phyloP scores from a whole-genome alignment of 2,888 invertebrate species.

The Aquatica leii region DNA sequence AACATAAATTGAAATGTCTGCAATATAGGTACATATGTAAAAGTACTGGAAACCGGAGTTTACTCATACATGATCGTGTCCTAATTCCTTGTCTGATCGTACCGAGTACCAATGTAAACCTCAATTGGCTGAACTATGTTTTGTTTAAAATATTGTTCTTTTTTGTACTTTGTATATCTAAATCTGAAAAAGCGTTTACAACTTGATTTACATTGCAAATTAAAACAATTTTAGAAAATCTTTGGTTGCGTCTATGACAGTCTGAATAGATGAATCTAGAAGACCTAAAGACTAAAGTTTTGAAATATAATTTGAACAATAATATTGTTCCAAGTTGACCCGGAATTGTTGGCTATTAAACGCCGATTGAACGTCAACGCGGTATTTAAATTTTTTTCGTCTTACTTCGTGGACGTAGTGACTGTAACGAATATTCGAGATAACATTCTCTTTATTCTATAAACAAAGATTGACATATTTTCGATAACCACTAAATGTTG shows the following conservation, averaged over 20 bases:
- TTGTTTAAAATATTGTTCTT: constrained; percentile 1
- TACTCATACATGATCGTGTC: not conserved
- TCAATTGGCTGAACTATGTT: constrained; percentile 11
- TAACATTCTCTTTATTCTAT: not conserved
- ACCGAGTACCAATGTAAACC: not conserved
- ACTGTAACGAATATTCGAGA: not conserved
- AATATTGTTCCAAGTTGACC: not conserved
- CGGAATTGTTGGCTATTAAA: too few species aligned
- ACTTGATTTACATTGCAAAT: not conserved
- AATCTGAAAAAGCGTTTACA: not conserved
- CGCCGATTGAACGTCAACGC: too few species aligned
- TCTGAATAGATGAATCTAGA: not conserved
- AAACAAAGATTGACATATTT: too few species aligned
- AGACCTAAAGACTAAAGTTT: not conserved
- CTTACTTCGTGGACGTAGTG: not conserved
- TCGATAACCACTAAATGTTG: constrained; percentile 1
- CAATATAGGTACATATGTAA: constrained; percentile 16
- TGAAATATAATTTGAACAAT: not conserved
- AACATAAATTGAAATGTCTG: constrained; percentile 17
- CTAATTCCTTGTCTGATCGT: not conserved
- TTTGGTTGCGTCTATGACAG: not conserved
- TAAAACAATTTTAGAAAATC: not conserved
- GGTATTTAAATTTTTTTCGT: too few species aligned
- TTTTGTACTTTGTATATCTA: constrained; percentile 6
- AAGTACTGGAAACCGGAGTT: not conserved